These are phyloP conservation scores for Gila robusta DNA, from an alignment of 2,797 vertebrate genomes.

Conservation along the genomic window DNA sequence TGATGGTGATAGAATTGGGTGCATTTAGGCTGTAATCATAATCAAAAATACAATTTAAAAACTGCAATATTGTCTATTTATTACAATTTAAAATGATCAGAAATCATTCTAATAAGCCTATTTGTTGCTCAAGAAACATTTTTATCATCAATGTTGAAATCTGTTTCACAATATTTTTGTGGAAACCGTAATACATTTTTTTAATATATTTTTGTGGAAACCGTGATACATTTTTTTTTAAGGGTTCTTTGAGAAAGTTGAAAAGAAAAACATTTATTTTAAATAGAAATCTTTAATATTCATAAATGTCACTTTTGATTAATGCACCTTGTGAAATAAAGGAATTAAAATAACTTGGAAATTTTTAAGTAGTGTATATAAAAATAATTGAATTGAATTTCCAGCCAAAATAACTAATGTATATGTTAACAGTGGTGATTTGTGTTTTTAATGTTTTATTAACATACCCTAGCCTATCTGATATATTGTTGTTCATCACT, in stretches of 20 bases:
- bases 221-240: neutral
- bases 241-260: neutral
- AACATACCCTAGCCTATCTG: neutral
- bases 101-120: neutral
- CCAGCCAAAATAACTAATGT: neutral
- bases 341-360: neutral
- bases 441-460: neutral
- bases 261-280: neutral
- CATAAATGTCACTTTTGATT: neutral
- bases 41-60: neutral
- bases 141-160: neutral
- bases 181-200: neutral
- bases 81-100: neutral
- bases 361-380: neutral
- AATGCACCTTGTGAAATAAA: neutral
- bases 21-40: neutral
- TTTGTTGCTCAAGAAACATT: neutral
- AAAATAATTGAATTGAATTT: neutral
- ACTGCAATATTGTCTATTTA: neutral
- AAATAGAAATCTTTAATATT: neutral
- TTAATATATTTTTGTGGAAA: neutral
- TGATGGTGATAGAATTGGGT: neutral
- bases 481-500: neutral
- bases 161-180: neutral
- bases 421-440: neutral